These are phyloP conservation scores for Bemisia tabaci DNA, from an alignment of 1,140 invertebrate species.

Conservation along the genomic window DNA sequence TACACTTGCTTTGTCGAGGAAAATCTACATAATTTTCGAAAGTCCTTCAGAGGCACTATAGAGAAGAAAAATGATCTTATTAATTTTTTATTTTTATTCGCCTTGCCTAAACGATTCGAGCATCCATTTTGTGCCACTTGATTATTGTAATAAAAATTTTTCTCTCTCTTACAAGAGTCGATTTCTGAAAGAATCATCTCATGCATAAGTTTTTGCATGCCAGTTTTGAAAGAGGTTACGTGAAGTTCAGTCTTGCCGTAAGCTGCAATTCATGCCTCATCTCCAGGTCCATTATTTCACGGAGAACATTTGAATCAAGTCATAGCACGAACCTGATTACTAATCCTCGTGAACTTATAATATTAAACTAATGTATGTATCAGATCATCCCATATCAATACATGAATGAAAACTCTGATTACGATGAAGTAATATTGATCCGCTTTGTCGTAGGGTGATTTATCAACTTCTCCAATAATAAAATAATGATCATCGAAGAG, in stretches of 20 bases:
- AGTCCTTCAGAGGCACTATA: too few species aligned
- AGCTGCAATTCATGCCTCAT: neutral
- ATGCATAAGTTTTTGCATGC: neutral
- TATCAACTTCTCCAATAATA: too few species aligned
- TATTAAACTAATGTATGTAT: too few species aligned
- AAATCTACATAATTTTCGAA: too few species aligned
- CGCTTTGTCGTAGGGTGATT: too few species aligned
- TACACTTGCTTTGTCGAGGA: too few species aligned
- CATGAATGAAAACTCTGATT: neutral
- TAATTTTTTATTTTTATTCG: neutral
- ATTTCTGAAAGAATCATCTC: neutral
- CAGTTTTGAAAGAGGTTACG: neutral
- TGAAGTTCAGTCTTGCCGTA: neutral
- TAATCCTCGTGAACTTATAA: too few species aligned
- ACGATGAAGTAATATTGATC: too few species aligned
- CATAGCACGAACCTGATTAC: neutral
- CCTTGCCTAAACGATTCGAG: neutral
- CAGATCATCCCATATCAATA: neutral
- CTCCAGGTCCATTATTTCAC: neutral
- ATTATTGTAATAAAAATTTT: neutral
- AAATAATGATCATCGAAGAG: too few species aligned
- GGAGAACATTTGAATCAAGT: neutral
- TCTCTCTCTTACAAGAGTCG: neutral
- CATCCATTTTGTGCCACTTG: neutral
- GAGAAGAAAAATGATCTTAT: too few species aligned